phyloP scores from a whole-genome alignment of 2,888 invertebrate genomes.

The Netelia inedita region DNA sequence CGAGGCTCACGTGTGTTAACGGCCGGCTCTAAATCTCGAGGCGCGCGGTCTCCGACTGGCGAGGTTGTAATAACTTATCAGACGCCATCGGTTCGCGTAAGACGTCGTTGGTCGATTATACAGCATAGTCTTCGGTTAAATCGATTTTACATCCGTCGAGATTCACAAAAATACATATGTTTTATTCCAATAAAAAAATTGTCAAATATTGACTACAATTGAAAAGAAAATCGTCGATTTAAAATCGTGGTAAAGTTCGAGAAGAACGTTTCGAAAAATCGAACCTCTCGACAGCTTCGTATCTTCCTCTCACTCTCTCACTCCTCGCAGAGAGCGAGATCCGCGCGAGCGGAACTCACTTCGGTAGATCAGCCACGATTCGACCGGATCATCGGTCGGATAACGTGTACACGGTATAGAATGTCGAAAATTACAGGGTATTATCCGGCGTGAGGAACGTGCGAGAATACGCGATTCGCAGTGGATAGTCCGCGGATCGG shows the following conservation, averaged over 20 bases:
- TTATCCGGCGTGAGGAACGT: constrained; percentile 78
- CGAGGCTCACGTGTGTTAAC: constrained; percentile 74
- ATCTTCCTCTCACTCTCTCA: not conserved
- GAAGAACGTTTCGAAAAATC: not conserved
- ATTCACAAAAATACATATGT: not conserved
- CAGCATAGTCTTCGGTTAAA: constrained; percentile 25
- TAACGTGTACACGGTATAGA: constrained; percentile 79
- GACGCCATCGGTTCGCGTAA: constrained; percentile 56
- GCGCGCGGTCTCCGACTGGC: constrained; percentile 73
- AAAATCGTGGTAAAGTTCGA: not conserved
- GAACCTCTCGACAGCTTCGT: not conserved
- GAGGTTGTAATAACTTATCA: constrained; percentile 76
- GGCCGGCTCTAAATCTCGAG: constrained; percentile 78
- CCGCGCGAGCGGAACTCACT: constrained; percentile 74
- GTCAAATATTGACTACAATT: not conserved
- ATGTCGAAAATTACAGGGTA: constrained; percentile 84
- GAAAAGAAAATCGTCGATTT: not conserved
- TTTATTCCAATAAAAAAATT: no score
- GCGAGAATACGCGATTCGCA: constrained; percentile 80
- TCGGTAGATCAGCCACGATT: constrained; percentile 78
- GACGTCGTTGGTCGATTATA: constrained; percentile 39
- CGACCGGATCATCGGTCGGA: constrained; percentile 78
- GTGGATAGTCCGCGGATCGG: constrained; percentile 76
- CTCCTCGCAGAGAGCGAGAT: not conserved
- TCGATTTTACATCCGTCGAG: constrained; percentile 20